Percentiles rank a stretch among this genome's conserved stretches.
phyloP scores from a whole-genome alignment of 1,140 invertebrate species.

The Philaenus spumarius region DNA sequence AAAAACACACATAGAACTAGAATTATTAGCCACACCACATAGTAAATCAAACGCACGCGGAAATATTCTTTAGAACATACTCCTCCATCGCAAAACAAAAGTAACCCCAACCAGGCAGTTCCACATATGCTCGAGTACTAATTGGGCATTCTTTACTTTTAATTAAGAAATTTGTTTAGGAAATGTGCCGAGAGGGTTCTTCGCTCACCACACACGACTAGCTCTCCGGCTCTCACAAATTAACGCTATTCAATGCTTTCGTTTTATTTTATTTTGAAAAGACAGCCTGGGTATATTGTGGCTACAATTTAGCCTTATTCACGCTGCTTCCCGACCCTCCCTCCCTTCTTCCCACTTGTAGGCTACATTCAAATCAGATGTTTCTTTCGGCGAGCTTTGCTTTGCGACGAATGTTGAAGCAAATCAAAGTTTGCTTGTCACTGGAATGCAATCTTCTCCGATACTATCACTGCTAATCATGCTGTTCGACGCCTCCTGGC shows the following conservation, averaged over 20 bases:
- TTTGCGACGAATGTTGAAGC: background rate
- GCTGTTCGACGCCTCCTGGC: too few relatives aligned
- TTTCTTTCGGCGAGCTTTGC: constrained; percentile 7
- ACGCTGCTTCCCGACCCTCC: background rate
- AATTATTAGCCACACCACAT: too few relatives aligned
- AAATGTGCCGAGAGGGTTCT: constrained; percentile 23
- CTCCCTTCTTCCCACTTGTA: background rate
- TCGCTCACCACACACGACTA: constrained; percentile 30
- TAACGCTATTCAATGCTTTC: constrained; percentile 21
- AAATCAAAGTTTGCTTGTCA: background rate
- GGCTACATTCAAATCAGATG: constrained; percentile 19
- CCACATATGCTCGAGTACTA: too few relatives aligned
- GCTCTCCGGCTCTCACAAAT: constrained; percentile 19
- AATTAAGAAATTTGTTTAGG: too few relatives aligned
- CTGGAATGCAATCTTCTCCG: background rate
- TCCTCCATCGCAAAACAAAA: too few relatives aligned
- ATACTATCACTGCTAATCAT: too few relatives aligned
- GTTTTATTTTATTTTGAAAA: constrained; percentile 21
- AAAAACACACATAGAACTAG: too few relatives aligned
- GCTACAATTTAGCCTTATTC: constrained; percentile 28
- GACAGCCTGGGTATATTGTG: constrained; percentile 24
- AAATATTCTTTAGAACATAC: too few relatives aligned
- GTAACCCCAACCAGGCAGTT: too few relatives aligned
- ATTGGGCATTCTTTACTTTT: too few relatives aligned
- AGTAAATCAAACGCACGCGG: too few relatives aligned